Evolutionary conservation across 2,113 vertebrate species (phyloP).

Genomic region (Nesoenas mayeri): DNA sequence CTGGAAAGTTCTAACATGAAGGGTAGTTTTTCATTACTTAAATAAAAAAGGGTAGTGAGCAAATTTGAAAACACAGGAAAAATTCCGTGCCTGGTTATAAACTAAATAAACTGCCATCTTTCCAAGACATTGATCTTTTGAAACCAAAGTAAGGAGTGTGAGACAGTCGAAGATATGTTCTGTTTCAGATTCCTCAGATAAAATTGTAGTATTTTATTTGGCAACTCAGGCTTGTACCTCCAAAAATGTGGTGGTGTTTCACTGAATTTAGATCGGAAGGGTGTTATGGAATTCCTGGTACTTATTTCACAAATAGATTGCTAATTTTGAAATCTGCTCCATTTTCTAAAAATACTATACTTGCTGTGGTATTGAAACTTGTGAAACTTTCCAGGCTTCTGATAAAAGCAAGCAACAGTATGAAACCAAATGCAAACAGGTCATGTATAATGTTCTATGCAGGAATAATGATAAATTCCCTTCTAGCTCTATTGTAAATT

Average conservation of each 20-base stretch:
- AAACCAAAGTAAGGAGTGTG: conserved; percentile 79
- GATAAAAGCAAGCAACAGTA: conserved; percentile 81
- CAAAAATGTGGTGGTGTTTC: conserved; percentile 18
- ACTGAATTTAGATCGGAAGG: conserved; percentile 68
- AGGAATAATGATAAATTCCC: conserved; percentile 94
- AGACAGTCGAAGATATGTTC: conserved; percentile 23
- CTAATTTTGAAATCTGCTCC: conserved; percentile 67
- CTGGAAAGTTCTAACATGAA: conserved; percentile 83
- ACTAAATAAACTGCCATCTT: conserved; percentile 53
- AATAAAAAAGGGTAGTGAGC: conserved; percentile 65
- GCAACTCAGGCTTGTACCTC: conserved; percentile 71
- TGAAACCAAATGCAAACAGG: conserved; percentile 93
- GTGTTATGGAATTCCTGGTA: conserved; percentile 44
- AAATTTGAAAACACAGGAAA: conserved; percentile 73
- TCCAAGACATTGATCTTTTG: conserved; percentile 54
- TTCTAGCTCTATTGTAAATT: conserved; percentile 92
- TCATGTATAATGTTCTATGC: conserved; percentile 92
- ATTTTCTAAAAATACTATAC: conserved; percentile 63
- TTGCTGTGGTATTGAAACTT: conserved; percentile 64
- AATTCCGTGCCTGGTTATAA: conserved; percentile 72
- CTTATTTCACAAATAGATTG: conserved; percentile 50
- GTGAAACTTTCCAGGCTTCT: conserved; percentile 77
- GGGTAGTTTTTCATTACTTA: conserved; percentile 87
- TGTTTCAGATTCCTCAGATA: conserved; percentile 60
- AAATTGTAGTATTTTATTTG: conserved; percentile 65